Evolutionary conservation across 2,113 vertebrate genomes (phyloP), one percentile per base, ranked within the genome.

Genomic region (Gobiocypris rarus): DNA sequence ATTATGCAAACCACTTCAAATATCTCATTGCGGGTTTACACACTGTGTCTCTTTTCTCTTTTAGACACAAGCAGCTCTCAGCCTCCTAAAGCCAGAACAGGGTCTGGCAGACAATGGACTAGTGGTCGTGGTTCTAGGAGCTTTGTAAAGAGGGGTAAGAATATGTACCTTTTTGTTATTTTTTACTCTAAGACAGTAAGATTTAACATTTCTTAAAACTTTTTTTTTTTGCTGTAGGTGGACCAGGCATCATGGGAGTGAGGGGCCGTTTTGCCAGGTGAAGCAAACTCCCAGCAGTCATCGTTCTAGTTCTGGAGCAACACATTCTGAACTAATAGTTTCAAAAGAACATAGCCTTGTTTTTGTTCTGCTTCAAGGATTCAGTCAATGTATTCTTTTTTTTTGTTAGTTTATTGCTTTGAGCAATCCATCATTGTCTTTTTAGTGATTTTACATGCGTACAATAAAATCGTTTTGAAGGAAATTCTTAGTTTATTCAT

Each of bases 191-290:
- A n/a, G n/a, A n/a, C 8, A 41, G 67, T 41, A 22, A 22, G 11
- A 17, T 38, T 14, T 22, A 22, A 31, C 22, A 24, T n/a, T 14
- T 75, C 13, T 71, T 50, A 7, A 19, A n/a, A n/a, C n/a, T n/a
- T 34, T 0, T 34, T 10, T 58, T 82, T 58, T 9, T 77, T 73
- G 14, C 50, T 73, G 38, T 74, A 87, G 87, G 48, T 87, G 96
- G 93, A 90, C 95, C 78, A 93, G 94, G 90, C 92, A 94, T 88
- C 91, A 94, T 83, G 91, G 96, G 93, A 93, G 95, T 92, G 92
- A 94, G 89, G 93, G 96, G 96, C 93, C 97, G 97, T 87, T 95
- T 98, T 80, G 95, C 96, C 83, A 95, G 97, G 94, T 96, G 94
- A 93, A 96, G 94, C 89, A 93, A 9, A 93, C 79, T 93, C 88